Evolutionary conservation across 2,797 vertebrate species (phyloP), one percentile per base, ranked within the genome.

Genomic region (Lepidocolaptes lacrymiger): DNA sequence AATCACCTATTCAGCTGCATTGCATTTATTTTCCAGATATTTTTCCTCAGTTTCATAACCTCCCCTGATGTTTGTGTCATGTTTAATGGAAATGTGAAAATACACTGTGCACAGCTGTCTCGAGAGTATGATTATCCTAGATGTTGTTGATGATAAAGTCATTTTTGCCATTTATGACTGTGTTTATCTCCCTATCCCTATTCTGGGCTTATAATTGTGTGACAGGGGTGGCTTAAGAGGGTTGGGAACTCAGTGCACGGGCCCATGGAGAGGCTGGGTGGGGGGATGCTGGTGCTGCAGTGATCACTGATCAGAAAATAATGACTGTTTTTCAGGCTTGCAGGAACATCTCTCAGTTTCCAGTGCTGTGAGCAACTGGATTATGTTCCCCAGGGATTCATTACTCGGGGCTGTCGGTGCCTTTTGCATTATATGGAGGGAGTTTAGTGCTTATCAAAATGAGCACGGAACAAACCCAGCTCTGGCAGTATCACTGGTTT

Each of bases 11-110:
- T 69, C 13, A 24, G 32, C 54, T 85, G n/a, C 10, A 58, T 77
- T 85, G 24, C 46, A 48, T 69, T 64, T 74, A 49, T 89, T 94
- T 92, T 64, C 49, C 62, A 59, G 56, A 18, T 55, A 34, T 77
- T 95, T 87, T 32, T 41, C 30, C 51, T 89, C 39, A 6, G 36
- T 91, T 93, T 91, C 37, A 34, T 79, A 87, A 89, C 34, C 37
- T 94, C 69, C 68, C 72, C 58, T 54, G 72, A 34, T 75, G 68
- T 59, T 67, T 67, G 46, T 69, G 68, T 89, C 52, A 32, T 32
- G n/a, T 93, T 95, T 90, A 95, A 82, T 93, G 77, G 77, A 84
- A 76, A 86, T 66, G 68, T 23, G 76, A 85, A 85, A 93, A 84
- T 58, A 55, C 2, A 41, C 36, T 30, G 34, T 59, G 61, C 66